These are phyloP conservation scores for Gymnocephalus cernua DNA, from an alignment of 2,113 vertebrate genomes.

Conservation along the genomic window DNA sequence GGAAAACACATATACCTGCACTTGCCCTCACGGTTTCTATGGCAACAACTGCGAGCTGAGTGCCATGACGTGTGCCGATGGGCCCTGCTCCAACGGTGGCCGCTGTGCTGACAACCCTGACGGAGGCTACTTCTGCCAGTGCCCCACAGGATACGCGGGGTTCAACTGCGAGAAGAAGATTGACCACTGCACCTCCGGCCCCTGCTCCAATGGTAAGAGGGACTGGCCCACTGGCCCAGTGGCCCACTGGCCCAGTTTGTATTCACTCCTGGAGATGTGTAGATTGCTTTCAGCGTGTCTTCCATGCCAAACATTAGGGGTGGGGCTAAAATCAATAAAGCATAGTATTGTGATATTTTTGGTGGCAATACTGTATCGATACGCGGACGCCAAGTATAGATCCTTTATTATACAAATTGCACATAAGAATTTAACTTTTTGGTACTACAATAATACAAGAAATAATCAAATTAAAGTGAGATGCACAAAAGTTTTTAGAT, in stretches of 20 bases:
- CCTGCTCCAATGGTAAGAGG: constrained; percentile 93
- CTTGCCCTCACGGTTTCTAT: constrained; percentile 95
- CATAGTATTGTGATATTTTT: too few relatives aligned
- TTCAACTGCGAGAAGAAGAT: constrained; percentile 99
- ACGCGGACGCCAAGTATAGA: too few relatives aligned
- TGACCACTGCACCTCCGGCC: constrained; percentile 92
- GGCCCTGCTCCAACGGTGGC: constrained; percentile 95
- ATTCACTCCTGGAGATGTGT: neutral
- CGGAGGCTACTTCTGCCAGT: constrained; percentile 94
- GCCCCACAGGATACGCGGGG: constrained; percentile 91
- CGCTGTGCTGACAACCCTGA: constrained; percentile 92
- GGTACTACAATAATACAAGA: too few relatives aligned
- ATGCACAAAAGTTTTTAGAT: too few relatives aligned
- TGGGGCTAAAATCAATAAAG: too few relatives aligned
- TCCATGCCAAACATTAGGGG: neutral
- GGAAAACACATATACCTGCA: constrained; percentile 92
- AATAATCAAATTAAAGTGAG: too few relatives aligned
- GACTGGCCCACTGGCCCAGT: too few relatives aligned
- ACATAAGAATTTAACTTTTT: too few relatives aligned
- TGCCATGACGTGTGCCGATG: constrained; percentile 96
- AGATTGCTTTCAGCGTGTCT: neutral
- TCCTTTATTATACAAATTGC: too few relatives aligned
- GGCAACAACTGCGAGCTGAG: constrained; percentile 96
- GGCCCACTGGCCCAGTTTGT: too few relatives aligned
- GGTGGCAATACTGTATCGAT: too few relatives aligned